Percentiles rank a stretch among this genome's conserved stretches.
Evolutionary conservation across 2,888 invertebrate genomes (phyloP).

Genomic region (Ophion ventricosus): DNA sequence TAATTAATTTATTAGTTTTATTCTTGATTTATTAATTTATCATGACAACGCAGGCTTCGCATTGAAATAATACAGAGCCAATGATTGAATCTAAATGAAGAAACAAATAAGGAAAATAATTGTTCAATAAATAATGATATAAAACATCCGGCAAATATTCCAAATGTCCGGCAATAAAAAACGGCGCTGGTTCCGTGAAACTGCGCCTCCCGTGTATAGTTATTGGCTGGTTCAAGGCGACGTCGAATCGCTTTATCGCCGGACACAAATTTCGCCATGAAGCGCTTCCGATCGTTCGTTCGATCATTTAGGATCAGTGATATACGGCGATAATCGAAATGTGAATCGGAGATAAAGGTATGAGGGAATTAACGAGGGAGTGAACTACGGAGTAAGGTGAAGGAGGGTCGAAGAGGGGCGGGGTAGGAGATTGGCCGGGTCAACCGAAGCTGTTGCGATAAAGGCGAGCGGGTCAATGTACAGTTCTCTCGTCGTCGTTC

Average conservation of each 20-base stretch:
- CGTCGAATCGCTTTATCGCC: slow-evolving; percentile 25
- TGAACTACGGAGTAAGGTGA: too few species aligned
- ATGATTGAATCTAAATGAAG: too few species aligned
- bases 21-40: too few species aligned
- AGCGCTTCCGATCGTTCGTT: slow-evolving; percentile 7
- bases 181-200: slow-evolving; percentile 5
- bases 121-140: too few species aligned
- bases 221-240: neutral
- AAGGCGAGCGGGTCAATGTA: neutral
- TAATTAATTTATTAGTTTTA: too few species aligned
- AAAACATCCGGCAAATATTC: too few species aligned
- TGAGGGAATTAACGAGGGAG: slow-evolving; percentile 6
- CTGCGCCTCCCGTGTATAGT: neutral
- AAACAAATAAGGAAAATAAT: too few species aligned
- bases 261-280: neutral
- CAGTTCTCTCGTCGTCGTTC: too few species aligned
- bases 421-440: slow-evolving; percentile 25
- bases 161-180: neutral
- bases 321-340: slow-evolving; percentile 41
- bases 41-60: too few species aligned
- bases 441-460: slow-evolving; percentile 49
- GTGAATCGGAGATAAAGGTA: slow-evolving; percentile 38
- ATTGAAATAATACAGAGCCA: too few species aligned
- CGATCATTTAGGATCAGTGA: slow-evolving; percentile 32
- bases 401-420: too few species aligned